Conservation (phyloP, 2,888 invertebrate species). For the Opisthograptis luteolata region DNA sequence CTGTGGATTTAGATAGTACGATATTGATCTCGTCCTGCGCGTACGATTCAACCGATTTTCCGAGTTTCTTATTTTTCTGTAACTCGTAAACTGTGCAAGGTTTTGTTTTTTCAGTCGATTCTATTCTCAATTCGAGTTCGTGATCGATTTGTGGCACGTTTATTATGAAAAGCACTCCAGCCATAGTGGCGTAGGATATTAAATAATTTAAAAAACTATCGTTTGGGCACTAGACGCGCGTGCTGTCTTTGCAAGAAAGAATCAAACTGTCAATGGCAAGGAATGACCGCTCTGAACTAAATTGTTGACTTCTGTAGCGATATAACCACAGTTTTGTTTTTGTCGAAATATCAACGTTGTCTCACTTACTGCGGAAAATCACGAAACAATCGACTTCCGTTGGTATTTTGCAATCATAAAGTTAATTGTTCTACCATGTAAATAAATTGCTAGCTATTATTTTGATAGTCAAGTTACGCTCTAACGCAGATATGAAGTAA, state of each 20-base stretch:
- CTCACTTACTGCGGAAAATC: conserved; percentile 39
- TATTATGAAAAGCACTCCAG: conserved; percentile 84
- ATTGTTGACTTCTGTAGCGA: conserved; percentile 27
- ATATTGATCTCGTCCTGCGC: conserved; percentile 38
- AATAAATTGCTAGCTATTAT: conserved; percentile 22
- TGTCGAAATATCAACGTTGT: conserved; percentile 44
- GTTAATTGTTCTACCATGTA: conserved; percentile 22
- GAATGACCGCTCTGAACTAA: conserved; percentile 23
- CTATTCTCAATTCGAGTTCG: conserved; percentile 63
- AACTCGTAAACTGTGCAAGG: conserved; percentile 34
- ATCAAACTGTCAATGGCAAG: conserved; percentile 33
- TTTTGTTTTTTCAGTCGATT: conserved; percentile 36
- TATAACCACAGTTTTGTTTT: conserved; percentile 41
- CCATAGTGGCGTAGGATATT: conserved; percentile 56
- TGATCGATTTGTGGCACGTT: conserved; percentile 81
- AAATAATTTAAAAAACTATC: conserved; percentile 2
- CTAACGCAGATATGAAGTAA: too few species aligned
- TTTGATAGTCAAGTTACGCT: too few species aligned
- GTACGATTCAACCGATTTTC: conserved; percentile 16
- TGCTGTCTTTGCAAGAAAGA: conserved; percentile 18
- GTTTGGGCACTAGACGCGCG: conserved; percentile 23
- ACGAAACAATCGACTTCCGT: conserved; percentile 56
- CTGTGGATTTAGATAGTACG: conserved; percentile 48
- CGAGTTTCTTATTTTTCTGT: conserved; percentile 13
- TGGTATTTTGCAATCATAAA: conserved; percentile 29